phyloP scores from a whole-genome alignment of 2,888 invertebrate genomes.

The Ectobius pallidus region DNA sequence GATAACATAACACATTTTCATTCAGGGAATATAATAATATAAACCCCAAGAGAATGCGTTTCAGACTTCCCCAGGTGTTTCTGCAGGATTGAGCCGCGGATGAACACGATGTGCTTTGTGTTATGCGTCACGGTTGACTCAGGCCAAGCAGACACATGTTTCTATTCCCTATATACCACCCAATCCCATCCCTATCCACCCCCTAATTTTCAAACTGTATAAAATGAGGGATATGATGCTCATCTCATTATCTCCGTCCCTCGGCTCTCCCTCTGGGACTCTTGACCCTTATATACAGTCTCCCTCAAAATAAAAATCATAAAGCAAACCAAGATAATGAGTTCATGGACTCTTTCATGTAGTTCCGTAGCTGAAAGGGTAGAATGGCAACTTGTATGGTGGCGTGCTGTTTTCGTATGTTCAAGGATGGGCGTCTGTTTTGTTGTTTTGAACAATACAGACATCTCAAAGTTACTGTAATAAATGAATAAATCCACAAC shows the following conservation, averaged over 20 bases:
- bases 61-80: neutral
- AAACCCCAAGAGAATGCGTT: too few species aligned
- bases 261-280: conserved; percentile 10
- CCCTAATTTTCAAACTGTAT: conserved; percentile 28
- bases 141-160: conserved; percentile 22
- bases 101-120: neutral
- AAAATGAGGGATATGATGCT: conserved; percentile 21
- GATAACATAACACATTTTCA: too few species aligned
- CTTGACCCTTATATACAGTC: conserved; percentile 24
- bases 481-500: too few species aligned
- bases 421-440: too few species aligned
- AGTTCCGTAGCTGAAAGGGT: too few species aligned
- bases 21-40: too few species aligned
- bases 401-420: too few species aligned
- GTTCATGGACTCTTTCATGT: too few species aligned
- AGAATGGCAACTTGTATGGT: too few species aligned
- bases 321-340: too few species aligned
- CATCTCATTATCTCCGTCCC: conserved; percentile 21
- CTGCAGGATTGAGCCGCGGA: neutral
- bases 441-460: too few species aligned
- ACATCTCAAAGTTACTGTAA: too few species aligned
- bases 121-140: conserved; percentile 25
- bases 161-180: conserved; percentile 6
- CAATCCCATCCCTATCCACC: neutral
- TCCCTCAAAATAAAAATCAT: neutral